Evolutionary conservation across 2,797 vertebrate genomes (phyloP), one percentile per base, ranked within the genome.

Genomic region (Myripristis jacobus): DNA sequence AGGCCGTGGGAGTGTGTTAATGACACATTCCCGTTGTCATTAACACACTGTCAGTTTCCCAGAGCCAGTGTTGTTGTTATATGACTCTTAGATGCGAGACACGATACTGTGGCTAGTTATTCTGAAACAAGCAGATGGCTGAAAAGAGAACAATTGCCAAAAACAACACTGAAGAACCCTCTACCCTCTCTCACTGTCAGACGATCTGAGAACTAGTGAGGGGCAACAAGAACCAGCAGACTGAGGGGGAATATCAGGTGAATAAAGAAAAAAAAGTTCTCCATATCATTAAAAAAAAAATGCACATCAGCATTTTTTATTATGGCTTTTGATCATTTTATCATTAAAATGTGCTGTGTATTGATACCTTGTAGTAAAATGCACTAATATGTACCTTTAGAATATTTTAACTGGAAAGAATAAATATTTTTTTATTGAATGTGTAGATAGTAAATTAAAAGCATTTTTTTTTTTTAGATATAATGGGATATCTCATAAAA

Each of bases 41-140:
- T 77, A 76, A 65, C 81, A 78, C 47, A 56, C 62, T 68, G 81
- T 75, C 55, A 55, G 41, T 84, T 92, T 91, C 89, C 88, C 90
- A 91, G 52, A 83, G 78, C 6, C 67, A 61, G 79, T 67, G 71
- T 63, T 91, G 88, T 89, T 91, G 81, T 83, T 87, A 81, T 74
- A 77, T 48, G 88, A 90, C 73, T 82, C 83, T 64, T 81, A 83
- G 88, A 92, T 91, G 82, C 1, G 83, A 88, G 85, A 86, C 71
- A 82, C 70, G 91, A 92, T 90, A 91, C 87, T 74, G 86, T 87
- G 84, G 75, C 77, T 75, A 84, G 89, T 90, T 89, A 90, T 91
- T 88, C 88, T 91, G 81, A 86, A 81, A 88, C 86, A 88, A 83
- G 88, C 86, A 82, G 79, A 87, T 78, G 87, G 82, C 78, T 82